phyloP scores from a whole-genome alignment of 2,797 vertebrate genomes.

The Anabas testudineus region DNA sequence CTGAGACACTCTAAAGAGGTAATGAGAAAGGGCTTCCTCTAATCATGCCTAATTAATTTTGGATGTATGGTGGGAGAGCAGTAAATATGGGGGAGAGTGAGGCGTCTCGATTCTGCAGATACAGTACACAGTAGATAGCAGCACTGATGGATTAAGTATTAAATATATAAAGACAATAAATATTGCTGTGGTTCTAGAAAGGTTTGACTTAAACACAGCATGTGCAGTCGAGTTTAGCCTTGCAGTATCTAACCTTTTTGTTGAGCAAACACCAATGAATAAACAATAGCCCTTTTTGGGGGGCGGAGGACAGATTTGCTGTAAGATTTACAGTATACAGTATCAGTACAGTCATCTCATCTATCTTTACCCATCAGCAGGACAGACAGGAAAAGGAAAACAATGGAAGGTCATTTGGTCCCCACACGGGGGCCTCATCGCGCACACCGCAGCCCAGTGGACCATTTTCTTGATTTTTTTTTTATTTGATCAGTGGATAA shows the following conservation, averaged over 20 bases:
- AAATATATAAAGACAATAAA: background rate
- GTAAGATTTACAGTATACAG: background rate
- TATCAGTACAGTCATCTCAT: background rate
- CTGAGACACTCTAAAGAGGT: conserved; percentile 75
- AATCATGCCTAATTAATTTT: conserved; percentile 80
- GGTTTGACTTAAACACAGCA: conserved; percentile 1
- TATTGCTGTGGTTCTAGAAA: background rate
- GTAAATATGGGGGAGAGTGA: conserved; percentile 52
- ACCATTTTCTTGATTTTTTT: background rate
- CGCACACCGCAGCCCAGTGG: conserved; percentile 12
- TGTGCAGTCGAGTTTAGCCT: background rate
- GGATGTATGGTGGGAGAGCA: conserved; percentile 69
- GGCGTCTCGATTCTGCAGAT: conserved; percentile 14
- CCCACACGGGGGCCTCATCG: conserved; percentile 19
- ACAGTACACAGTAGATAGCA: conserved; percentile 6
- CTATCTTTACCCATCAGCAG: conserved; percentile 5
- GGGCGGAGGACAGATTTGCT: conserved; percentile 40
- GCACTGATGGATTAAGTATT: background rate
- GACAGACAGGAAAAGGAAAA: conserved; percentile 6
- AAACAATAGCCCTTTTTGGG: conserved; percentile 66
- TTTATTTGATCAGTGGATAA: background rate
- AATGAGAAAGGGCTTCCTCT: conserved; percentile 76
- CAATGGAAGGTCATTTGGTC: conserved; percentile 1
- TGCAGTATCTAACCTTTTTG: conserved; percentile 13
- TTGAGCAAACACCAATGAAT: conserved; percentile 28